Conservation (phyloP, 1,140 invertebrate species). For the Diabrotica virgifera region DNA sequence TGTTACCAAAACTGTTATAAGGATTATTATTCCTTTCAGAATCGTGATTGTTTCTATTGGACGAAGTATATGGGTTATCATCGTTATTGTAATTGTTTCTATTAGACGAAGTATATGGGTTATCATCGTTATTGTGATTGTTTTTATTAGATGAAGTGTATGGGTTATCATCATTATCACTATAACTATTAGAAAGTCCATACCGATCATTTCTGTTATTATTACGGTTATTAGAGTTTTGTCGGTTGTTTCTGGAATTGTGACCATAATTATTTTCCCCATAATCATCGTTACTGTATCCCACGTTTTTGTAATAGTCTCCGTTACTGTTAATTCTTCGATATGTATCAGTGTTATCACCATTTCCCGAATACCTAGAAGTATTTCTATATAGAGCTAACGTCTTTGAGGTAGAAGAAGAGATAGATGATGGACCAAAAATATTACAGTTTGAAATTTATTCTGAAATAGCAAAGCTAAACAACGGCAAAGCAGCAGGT, state of each 20-base stretch:
- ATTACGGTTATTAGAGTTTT: neutral
- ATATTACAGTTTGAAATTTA: too few species aligned
- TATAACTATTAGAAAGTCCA: neutral
- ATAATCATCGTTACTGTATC: slow-evolving; percentile 5
- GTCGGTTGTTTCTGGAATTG: slow-evolving; percentile 7
- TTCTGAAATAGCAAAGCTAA: too few species aligned
- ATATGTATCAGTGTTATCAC: neutral
- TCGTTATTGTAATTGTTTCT: neutral
- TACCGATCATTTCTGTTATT: slow-evolving; percentile 12
- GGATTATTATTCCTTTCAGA: slow-evolving; percentile 13
- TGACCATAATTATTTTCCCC: slow-evolving; percentile 6
- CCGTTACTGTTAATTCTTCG: neutral
- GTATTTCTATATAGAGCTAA: too few species aligned
- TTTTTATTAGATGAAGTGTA: slow-evolving; percentile 20
- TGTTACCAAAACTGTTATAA: slow-evolving; percentile 11
- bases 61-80: slow-evolving; percentile 5
- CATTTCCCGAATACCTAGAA: neutral
- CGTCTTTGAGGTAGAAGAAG: too few species aligned
- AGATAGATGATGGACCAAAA: too few species aligned
- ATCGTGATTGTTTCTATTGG: slow-evolving; percentile 25
- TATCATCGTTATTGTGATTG: slow-evolving; percentile 15
- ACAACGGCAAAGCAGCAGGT: too few species aligned
- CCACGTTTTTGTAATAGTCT: neutral
- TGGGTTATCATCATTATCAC: slow-evolving; percentile 6
- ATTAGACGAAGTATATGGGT: slow-evolving; percentile 14